Base-by-base conservation (phyloP, 2,888 invertebrate species). In the Apamea anceps region DNA sequence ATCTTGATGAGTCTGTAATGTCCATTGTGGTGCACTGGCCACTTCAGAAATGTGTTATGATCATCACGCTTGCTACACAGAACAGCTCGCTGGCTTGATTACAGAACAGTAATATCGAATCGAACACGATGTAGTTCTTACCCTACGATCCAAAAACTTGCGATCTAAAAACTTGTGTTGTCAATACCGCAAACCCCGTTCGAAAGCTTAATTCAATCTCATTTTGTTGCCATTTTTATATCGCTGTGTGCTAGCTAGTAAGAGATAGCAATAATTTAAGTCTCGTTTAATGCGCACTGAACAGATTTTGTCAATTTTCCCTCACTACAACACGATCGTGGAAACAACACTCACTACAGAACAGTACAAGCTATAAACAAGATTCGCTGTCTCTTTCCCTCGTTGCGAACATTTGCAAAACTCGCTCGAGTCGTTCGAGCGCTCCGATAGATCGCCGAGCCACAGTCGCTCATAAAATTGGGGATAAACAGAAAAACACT, bases 401-500 rank as follows among this genome's bases (percentile, higher is more conserved):
- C 54, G 28, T 72, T n/a, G 60, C 25, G 65, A 81, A 76, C 81
- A 72, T 81, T 84, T 28, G 63, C 80, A 48, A 71, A 77, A 54
- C 79, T 75, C 63, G 75, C 66, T 76, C 25, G 57, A 80, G 81
- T 81, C 32, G 77, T 83, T 79, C 74, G 73, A 71, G 70, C 77
- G 67, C 82, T 80, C 66, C 70, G 71, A 85, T 81, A 88, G 82
- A 89, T 81, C 75, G 82, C 75, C 76, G 54, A 73, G 73, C 82
- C 78, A 68, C 77, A 84, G 85, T 78, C 54, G 66, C 88, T 84
- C 89, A 77, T 88, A 90, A 91, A 90, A 90, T 88, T 87, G 79
- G 84, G 89, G 88, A 90, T 88, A 90, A 90, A 91, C 90, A 90
- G 84, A 90, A 91, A 91, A 91, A 91, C 91, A 90, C 90, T 91